Conservation (phyloP, 2,888 invertebrate genomes). For the Acanthopleura granulata region DNA sequence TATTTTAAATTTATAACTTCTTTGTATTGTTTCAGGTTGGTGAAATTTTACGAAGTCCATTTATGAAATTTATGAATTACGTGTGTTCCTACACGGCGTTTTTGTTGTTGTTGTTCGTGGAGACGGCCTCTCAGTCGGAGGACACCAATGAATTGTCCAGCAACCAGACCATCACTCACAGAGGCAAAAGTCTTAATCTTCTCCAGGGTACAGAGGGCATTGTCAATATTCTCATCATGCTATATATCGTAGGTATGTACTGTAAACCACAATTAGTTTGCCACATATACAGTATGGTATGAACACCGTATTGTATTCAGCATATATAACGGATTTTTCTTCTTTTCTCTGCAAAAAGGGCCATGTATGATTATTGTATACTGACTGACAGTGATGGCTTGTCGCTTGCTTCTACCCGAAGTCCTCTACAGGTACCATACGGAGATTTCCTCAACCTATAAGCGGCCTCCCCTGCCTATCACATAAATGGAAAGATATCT, state of each 20-base stretch:
- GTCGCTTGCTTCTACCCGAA: no score
- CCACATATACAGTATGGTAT: no score
- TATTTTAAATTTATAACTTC: no score
- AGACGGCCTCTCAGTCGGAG: constrained; percentile 32
- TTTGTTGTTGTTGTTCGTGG: constrained; percentile 40
- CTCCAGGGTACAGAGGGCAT: constrained; percentile 36
- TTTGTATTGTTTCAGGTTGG: constrained; percentile 36
- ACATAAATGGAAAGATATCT: no score
- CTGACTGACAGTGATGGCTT: no score
- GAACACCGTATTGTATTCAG: no score
- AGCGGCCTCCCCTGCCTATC: no score
- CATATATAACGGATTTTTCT: no score
- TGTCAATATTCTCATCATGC: constrained; percentile 46
- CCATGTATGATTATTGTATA: no score
- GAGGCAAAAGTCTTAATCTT: constrained; percentile 24
- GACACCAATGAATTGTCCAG: constrained; percentile 2
- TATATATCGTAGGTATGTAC: constrained; percentile 47
- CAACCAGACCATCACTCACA: background rate
- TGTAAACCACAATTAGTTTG: background rate
- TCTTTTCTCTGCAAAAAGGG: no score
- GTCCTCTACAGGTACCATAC: no score
- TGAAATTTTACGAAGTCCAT: constrained; percentile 39
- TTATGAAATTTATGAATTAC: constrained; percentile 56
- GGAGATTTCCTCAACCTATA: no score
- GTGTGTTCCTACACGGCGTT: constrained; percentile 45